Base-by-base conservation (phyloP, 2,888 invertebrate species). In the Pseudococcus jackbeardsleyi region DNA sequence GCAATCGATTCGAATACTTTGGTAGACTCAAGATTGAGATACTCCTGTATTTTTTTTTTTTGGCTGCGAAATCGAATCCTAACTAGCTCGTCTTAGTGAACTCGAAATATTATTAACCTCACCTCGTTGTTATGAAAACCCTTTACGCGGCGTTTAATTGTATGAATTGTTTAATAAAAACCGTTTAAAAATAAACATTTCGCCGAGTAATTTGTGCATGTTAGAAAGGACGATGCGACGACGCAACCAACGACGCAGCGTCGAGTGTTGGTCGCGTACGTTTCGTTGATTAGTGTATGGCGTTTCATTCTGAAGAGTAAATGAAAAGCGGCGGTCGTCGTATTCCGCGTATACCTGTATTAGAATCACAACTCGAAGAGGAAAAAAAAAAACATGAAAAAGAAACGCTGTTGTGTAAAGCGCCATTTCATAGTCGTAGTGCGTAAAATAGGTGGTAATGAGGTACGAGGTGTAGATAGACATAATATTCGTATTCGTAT, bases 371-470 rank as follows among this genome's bases (percentile, higher is more conserved):
- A 33, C 26, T 33, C 12, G 17, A 15, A 17, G 11, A 77, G 9
- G 33, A 26, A 26, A 39, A 77, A 39, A 79, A 82, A 82, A 46
- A 42, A 42, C 17, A 77, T 77, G 46, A 72, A 68, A 64, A 72
- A 72, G 72, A 72, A 72, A 72, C 72, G 68, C 7, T 46, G 79
- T 82, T 82, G 79, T 82, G 85, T 59, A 85, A 59, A 85, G 85
- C 85, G 85, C 85, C 85, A 64, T 59, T 59, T 54, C 85, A 85
- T 54, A 42, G 85, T 85, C 39, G 59, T 54, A 85, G 85, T 85
- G 85, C 85, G 85, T 85, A 85, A 85, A 85, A 85, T 85, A 59
- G 85, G 64, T 54, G 85, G 64, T 85, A 85, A 82, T 82, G 79
- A 82, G 46, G 79, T 82, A 82, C 46, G 46, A 42, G 79, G 42